These are phyloP conservation scores for Leptopilina drosophilae DNA, from an alignment of 2,888 invertebrate genomes.

Conservation along the genomic window DNA sequence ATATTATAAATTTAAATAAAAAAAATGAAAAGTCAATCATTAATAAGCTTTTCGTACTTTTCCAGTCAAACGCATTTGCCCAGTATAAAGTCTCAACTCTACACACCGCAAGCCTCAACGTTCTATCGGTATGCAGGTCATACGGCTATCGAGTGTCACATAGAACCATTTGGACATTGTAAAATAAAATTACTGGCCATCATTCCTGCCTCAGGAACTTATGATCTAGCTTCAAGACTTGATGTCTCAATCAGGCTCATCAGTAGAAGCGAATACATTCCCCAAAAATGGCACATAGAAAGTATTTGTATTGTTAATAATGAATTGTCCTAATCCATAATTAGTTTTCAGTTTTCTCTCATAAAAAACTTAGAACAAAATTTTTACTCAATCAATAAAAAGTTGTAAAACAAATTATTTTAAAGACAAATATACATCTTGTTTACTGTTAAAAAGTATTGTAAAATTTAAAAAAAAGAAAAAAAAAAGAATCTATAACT, in stretches of 20 bases:
- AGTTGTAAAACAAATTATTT: no score
- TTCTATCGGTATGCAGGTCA: constrained; percentile 76
- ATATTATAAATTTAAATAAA: constrained; percentile 51
- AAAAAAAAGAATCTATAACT: no score
- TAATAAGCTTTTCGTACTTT: constrained; percentile 46
- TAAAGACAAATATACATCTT: no score
- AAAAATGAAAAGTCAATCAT: no score
- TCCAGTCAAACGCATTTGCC: constrained; percentile 71
- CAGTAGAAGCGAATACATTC: constrained; percentile 66
- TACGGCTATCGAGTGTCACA: constrained; percentile 74
- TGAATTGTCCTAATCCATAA: constrained; percentile 4
- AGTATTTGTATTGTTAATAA: constrained; percentile 72
- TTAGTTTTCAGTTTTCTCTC: no score
- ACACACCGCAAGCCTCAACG: constrained; percentile 75
- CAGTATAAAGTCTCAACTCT: constrained; percentile 73
- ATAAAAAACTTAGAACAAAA: no score
- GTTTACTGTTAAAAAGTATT: no score
- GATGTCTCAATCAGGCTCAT: constrained; percentile 75
- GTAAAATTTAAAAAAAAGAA: no score
- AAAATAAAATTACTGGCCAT: constrained; percentile 81
- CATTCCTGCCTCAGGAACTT: constrained; percentile 83
- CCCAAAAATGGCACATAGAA: constrained; percentile 73
- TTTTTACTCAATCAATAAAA: no score
- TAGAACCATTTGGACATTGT: constrained; percentile 79
- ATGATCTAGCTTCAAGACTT: constrained; percentile 83